Percentiles rank a stretch among this genome's conserved stretches.
These are phyloP conservation scores for Diadophis punctatus DNA, from an alignment of 2,113 vertebrate species.

Conservation along the genomic window DNA sequence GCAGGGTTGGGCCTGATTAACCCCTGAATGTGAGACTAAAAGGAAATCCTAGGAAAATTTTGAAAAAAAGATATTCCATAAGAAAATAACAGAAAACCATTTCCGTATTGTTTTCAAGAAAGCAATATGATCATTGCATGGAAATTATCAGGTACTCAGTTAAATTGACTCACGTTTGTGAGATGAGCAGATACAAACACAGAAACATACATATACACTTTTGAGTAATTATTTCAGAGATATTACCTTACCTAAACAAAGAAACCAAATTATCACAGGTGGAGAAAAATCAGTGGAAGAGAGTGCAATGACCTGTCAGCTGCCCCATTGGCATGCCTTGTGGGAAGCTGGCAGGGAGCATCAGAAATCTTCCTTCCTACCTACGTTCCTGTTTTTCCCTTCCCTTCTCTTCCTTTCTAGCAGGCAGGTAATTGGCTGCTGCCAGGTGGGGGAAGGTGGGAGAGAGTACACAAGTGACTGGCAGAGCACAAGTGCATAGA, in stretches of 20 bases:
- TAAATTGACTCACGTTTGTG: background rate
- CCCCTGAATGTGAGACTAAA: background rate
- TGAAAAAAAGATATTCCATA: background rate
- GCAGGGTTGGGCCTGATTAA: background rate
- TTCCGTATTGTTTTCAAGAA: background rate
- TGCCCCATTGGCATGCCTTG: background rate
- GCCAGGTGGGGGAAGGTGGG: background rate
- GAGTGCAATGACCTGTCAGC: background rate
- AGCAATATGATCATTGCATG: background rate
- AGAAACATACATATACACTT: background rate
- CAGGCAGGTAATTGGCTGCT: background rate
- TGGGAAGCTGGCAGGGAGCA: background rate
- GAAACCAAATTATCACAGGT: background rate
- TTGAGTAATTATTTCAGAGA: background rate
- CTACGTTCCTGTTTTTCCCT: too few relatives aligned
- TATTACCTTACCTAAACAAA: background rate
- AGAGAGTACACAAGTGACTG: background rate
- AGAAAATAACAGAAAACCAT: background rate
- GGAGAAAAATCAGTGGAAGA: background rate
- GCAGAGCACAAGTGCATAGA: background rate
- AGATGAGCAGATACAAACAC: background rate
- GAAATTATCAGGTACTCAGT: background rate
- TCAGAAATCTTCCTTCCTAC: background rate
- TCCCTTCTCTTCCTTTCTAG: background rate
- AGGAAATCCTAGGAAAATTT: background rate